Conservation (phyloP, 2,888 invertebrate species). For the Malacosoma neustria region DNA sequence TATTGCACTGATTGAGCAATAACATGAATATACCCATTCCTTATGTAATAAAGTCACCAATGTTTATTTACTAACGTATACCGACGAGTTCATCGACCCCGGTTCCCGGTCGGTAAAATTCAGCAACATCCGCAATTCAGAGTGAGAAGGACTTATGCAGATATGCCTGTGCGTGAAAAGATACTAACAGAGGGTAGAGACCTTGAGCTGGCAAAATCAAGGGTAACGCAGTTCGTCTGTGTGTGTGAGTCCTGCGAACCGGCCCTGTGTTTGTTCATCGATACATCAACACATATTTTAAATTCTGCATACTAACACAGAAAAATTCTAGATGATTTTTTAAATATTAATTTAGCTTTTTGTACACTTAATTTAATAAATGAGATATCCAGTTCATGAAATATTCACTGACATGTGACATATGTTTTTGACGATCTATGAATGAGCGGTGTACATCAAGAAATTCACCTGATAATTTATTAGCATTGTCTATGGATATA, state of each 20-base stretch:
- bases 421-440: too few species aligned
- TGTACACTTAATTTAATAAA: too few species aligned
- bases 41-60: constrained; percentile 44
- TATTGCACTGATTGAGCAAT: neutral
- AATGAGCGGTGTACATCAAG: too few species aligned
- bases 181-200: constrained; percentile 60
- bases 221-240: constrained; percentile 57
- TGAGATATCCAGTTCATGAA: too few species aligned
- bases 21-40: constrained; percentile 16
- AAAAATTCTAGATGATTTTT: too few species aligned
- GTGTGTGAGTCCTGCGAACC: constrained; percentile 40
- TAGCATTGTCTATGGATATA: too few species aligned
- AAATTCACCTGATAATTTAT: too few species aligned
- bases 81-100: constrained; percentile 56
- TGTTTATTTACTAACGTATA: constrained; percentile 72
- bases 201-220: constrained; percentile 75
- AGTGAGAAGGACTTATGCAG: constrained; percentile 47
- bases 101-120: constrained; percentile 56
- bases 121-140: constrained; percentile 57
- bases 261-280: constrained; percentile 35
- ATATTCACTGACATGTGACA: too few species aligned
- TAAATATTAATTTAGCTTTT: too few species aligned
- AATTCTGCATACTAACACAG: neutral
- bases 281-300: constrained; percentile 14
- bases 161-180: constrained; percentile 38